Evolutionary conservation across 35 echinoderm and acorn worm genomes (phyloP).

Genomic region (Patiria miniata): DNA sequence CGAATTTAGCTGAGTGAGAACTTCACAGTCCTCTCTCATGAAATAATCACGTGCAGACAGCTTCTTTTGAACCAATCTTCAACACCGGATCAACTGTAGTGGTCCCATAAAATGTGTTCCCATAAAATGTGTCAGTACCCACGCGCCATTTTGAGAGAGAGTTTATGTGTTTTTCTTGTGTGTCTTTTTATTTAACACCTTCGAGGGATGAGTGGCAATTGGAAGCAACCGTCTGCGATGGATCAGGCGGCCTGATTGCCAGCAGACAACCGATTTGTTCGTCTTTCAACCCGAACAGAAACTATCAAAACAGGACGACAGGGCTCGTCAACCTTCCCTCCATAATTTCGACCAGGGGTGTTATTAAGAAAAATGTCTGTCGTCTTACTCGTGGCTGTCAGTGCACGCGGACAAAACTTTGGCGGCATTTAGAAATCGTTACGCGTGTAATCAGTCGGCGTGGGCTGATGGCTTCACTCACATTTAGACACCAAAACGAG

Average conservation of each 20-base stretch:
- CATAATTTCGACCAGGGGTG: not conserved
- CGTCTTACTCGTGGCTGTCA: conserved; percentile 14
- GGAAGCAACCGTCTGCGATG: not conserved
- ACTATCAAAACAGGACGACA: conserved; percentile 16
- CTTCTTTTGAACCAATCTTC: no score
- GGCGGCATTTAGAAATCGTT: conserved; percentile 33
- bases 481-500: conserved; percentile 7
- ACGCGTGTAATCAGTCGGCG: conserved; percentile 2
- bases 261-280: conserved; percentile 8
- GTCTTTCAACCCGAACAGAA: conserved; percentile 16
- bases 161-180: no score
- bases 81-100: no score
- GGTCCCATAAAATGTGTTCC: no score
- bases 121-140: no score
- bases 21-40: no score
- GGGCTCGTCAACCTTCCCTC: not conserved
- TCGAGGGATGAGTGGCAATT: not conserved
- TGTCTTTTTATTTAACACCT: no score
- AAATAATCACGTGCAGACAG: no score
- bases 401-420: not conserved
- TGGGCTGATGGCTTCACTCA: not conserved
- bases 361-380: conserved; percentile 18
- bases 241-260: not conserved
- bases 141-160: no score
- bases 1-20: no score